phyloP scores from a whole-genome alignment of 2,888 invertebrate species.

The Heteromyza rotundicornis region DNA sequence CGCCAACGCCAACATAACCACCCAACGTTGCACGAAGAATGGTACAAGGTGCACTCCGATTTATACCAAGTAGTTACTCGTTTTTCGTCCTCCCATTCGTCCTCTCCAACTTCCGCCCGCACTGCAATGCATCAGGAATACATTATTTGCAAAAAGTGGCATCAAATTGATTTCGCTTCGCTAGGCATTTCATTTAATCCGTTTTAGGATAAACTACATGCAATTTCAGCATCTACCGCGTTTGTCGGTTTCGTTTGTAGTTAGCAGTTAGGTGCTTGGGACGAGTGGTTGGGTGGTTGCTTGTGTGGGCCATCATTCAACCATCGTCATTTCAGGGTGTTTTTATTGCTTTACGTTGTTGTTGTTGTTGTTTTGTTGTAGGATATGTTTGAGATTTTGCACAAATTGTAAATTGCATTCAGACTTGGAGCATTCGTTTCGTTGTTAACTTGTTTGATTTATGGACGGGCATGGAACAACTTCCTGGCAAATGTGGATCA shows the following conservation, averaged over 20 bases:
- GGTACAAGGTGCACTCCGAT: neutral
- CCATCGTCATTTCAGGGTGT: too few species aligned
- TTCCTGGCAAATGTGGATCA: neutral
- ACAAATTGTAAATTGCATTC: neutral
- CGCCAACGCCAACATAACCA: neutral
- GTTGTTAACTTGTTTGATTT: neutral
- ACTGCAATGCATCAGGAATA: neutral
- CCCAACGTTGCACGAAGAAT: neutral
- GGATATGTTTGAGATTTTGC: too few species aligned
- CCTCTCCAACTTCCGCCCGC: neutral
- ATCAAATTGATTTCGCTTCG: slow-evolving; percentile 48
- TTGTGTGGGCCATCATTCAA: too few species aligned
- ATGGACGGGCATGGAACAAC: neutral
- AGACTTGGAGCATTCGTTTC: neutral
- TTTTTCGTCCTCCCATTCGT: neutral
- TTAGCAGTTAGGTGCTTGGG: too few species aligned
- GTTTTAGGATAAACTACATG: neutral
- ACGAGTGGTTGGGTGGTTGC: too few species aligned
- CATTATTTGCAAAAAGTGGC: slow-evolving; percentile 39
- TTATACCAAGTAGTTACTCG: too few species aligned
- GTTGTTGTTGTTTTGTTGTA: too few species aligned
- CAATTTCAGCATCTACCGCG: neutral
- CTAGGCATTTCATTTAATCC: slow-evolving; percentile 40
- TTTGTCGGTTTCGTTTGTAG: too few species aligned
- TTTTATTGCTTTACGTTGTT: too few species aligned